Evolutionary conservation across 2,113 vertebrate species (phyloP).

Genomic region (Hirundichthys speculiger): DNA sequence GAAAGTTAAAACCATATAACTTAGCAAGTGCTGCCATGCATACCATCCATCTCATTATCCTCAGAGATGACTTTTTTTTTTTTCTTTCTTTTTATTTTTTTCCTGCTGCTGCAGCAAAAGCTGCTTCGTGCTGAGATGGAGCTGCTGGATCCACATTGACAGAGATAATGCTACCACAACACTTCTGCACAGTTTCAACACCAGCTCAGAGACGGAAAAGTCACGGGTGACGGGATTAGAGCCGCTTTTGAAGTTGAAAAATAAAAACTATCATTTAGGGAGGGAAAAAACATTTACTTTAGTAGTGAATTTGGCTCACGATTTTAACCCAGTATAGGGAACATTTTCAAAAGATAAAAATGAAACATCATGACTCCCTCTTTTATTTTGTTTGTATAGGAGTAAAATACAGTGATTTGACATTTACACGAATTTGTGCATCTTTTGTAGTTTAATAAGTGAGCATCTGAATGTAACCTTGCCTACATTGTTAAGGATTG

Average conservation of each 20-base stretch:
- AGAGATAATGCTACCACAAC: slow-evolving; percentile 46
- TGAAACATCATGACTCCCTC: too few relatives aligned
- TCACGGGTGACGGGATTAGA: slow-evolving; percentile 5
- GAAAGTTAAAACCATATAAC: slow-evolving; percentile 65
- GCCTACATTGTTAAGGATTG: slow-evolving; percentile 34
- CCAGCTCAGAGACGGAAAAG: slow-evolving; percentile 13
- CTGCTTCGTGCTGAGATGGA: slow-evolving; percentile 36
- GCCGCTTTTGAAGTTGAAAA: slow-evolving; percentile 13
- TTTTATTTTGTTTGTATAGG: too few relatives aligned
- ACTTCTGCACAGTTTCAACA: slow-evolving; percentile 34
- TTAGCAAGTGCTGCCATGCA: slow-evolving; percentile 62
- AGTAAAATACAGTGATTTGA: too few relatives aligned
- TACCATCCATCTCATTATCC: slow-evolving; percentile 71
- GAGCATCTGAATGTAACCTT: slow-evolving; percentile 29
- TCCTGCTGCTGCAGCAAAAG: slow-evolving; percentile 62
- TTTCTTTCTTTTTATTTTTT: slow-evolving; percentile 5
- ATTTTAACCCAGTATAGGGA: slow-evolving; percentile 1
- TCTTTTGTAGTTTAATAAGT: not conserved
- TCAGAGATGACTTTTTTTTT: slow-evolving; percentile 47
- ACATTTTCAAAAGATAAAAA: not conserved
- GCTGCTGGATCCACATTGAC: slow-evolving; percentile 44
- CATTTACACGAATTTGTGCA: slow-evolving; percentile 15
- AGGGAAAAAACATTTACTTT: not conserved
- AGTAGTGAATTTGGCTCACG: not conserved
- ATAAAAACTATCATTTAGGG: not conserved